Evolutionary conservation across 1,140 invertebrate genomes (phyloP).

Genomic region (Adelges cooleyi): DNA sequence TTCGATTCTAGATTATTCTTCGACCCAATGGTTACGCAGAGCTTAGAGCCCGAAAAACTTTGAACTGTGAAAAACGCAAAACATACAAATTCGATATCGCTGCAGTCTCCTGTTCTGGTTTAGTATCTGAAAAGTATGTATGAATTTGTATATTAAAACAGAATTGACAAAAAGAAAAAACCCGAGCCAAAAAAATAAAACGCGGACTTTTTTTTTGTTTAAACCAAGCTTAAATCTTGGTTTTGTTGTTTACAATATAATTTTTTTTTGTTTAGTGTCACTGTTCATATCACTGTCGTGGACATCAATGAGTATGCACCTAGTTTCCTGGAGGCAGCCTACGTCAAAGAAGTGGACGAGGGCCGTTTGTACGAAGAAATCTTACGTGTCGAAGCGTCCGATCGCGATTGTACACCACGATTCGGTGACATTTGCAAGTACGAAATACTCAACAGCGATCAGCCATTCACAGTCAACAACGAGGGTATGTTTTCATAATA

Average conservation of each 20-base stretch:
- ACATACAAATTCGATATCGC: conserved; percentile 93
- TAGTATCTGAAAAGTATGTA: conserved; percentile 73
- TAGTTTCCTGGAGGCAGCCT: conserved; percentile 75
- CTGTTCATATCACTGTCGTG: conserved; percentile 86
- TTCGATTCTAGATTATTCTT: conserved; percentile 44
- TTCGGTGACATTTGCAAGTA: conserved; percentile 93
- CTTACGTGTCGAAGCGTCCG: conserved; percentile 75
- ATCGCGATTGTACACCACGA: conserved; percentile 81
- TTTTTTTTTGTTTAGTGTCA: conserved; percentile 53
- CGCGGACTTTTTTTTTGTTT: no score
- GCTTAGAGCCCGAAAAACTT: conserved; percentile 61
- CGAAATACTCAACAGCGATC: conserved; percentile 76
- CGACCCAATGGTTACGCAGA: conserved; percentile 45
- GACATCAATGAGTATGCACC: conserved; percentile 92
- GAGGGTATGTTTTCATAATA: conserved; percentile 49
- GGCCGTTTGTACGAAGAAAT: conserved; percentile 81
- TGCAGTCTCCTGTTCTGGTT: conserved; percentile 76
- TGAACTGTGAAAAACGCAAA: conserved; percentile 87
- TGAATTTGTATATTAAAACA: no score
- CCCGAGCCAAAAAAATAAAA: no score
- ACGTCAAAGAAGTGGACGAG: conserved; percentile 82
- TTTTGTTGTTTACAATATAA: not conserved
- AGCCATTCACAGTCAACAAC: conserved; percentile 85
- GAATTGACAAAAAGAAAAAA: no score
- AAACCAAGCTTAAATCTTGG: not conserved